A percentile compares a stretch with the other conserved stretches of the same genome.
Conservation (phyloP, 1,140 invertebrate species). For the Halyomorpha halys region DNA sequence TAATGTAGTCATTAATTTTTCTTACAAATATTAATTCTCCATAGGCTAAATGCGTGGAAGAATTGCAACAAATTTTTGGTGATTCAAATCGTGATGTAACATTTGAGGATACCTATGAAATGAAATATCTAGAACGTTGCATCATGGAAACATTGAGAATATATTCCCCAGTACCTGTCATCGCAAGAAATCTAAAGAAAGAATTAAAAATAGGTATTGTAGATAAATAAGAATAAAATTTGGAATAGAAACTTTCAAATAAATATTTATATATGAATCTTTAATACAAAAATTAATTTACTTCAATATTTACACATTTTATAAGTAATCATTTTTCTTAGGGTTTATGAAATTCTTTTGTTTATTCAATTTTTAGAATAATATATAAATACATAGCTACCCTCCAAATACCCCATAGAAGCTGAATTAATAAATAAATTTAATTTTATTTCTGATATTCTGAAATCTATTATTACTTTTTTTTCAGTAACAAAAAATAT, state of each 20-base stretch:
- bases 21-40: slow-evolving; percentile 27
- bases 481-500: slow-evolving; percentile 42
- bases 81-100: slow-evolving; percentile 57
- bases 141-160: slow-evolving; percentile 62
- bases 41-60: slow-evolving; percentile 61
- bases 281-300: not conserved
- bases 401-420: no score
- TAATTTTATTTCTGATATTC: no score
- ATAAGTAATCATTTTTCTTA: no score
- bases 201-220: slow-evolving; percentile 47
- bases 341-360: no score
- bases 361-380: no score
- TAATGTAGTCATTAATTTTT: no score
- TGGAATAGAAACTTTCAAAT: not conserved
- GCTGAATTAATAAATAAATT: no score
- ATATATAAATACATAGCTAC: no score
- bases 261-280: not conserved
- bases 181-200: slow-evolving; percentile 57
- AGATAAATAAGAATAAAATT: no score
- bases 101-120: slow-evolving; percentile 64
- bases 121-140: slow-evolving; percentile 73
- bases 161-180: slow-evolving; percentile 70
- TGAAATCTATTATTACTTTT: no score
- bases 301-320: no score
- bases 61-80: slow-evolving; percentile 65